These are phyloP conservation scores for Augochlorella aurata DNA, from an alignment of 2,888 invertebrate species.

Conservation along the genomic window DNA sequence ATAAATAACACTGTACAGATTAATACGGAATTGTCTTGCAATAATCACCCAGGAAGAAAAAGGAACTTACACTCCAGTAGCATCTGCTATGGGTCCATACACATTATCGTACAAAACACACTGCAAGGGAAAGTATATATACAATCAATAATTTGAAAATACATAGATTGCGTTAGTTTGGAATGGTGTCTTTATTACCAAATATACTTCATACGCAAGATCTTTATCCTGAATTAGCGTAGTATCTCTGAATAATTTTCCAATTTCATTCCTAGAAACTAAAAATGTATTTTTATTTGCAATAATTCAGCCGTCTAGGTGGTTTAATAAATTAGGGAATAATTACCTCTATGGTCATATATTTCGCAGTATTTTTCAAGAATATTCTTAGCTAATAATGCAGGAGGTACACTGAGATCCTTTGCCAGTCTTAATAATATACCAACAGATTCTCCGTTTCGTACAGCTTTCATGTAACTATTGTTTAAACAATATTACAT, in stretches of 20 bases:
- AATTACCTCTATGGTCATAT: constrained; percentile 65
- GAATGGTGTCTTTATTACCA: constrained; percentile 83
- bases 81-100: constrained; percentile 92
- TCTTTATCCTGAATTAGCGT: constrained; percentile 88
- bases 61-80: constrained; percentile 87
- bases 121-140: constrained; percentile 82
- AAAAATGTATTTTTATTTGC: constrained; percentile 81
- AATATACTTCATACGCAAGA: constrained; percentile 88
- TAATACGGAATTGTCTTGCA: no score
- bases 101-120: constrained; percentile 91
- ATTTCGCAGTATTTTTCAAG: constrained; percentile 83
- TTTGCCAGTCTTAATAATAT: constrained; percentile 85
- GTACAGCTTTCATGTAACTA: constrained; percentile 75
- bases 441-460: constrained; percentile 83
- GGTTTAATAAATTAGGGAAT: neutral
- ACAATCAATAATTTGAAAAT: constrained; percentile 61
- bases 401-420: constrained; percentile 84
- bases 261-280: constrained; percentile 83
- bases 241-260: constrained; percentile 87
- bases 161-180: constrained; percentile 40
- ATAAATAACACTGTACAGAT: no score
- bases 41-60: constrained; percentile 1
- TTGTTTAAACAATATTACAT: constrained; percentile 20
- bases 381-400: constrained; percentile 85
- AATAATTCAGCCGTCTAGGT: neutral